Conservation (phyloP, 1,140 invertebrate genomes). For the Conus betulinus region DNA sequence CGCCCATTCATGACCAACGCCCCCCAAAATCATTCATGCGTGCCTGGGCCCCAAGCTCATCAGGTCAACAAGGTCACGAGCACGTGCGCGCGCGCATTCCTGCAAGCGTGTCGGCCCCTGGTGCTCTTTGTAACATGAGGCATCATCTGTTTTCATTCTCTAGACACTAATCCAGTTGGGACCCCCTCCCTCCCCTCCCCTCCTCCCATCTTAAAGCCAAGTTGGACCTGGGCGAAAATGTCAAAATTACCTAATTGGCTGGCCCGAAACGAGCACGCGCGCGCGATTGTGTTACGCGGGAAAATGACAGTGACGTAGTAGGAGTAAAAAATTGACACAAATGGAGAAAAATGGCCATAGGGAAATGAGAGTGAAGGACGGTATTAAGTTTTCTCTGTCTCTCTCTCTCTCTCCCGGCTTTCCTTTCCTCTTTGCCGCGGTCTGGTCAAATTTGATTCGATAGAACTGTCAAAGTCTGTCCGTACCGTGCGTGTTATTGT, state of each 20-base stretch:
- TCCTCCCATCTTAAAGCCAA: not conserved
- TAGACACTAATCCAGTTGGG: not conserved
- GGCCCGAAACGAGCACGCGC: not conserved
- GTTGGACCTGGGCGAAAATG: not conserved
- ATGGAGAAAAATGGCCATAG: not conserved
- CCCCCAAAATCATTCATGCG: not conserved
- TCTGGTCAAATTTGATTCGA: not conserved
- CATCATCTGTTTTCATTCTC: conserved; percentile 3
- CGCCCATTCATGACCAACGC: not conserved
- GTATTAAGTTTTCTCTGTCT: not conserved
- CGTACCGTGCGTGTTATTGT: not conserved
- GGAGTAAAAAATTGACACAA: not conserved
- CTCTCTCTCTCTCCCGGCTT: not conserved
- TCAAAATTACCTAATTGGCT: conserved; percentile 7
- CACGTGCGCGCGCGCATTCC: not conserved
- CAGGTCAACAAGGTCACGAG: not conserved
- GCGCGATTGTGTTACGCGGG: not conserved
- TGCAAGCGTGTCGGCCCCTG: not conserved
- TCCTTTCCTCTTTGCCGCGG: not conserved
- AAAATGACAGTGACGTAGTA: not conserved
- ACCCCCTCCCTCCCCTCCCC: not conserved
- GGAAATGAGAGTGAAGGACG: not conserved
- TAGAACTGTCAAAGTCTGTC: not conserved
- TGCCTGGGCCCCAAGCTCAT: not conserved
- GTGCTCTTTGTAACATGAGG: not conserved